These are phyloP conservation scores for Opisthograptis luteolata DNA, from an alignment of 2,888 invertebrate species.

Conservation along the genomic window DNA sequence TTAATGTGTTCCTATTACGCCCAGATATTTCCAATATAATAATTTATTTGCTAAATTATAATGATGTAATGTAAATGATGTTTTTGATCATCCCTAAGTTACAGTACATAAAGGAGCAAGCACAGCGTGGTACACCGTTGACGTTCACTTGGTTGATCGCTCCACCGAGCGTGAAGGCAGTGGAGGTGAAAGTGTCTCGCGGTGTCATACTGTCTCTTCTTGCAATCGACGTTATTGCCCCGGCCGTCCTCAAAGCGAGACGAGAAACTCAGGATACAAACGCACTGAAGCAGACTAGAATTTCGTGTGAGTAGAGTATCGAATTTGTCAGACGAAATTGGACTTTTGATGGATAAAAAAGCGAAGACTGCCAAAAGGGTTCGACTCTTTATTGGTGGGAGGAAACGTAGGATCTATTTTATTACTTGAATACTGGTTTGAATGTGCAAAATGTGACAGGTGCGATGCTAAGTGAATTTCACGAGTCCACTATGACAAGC, in stretches of 20 bases:
- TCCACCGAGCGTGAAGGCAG: constrained; percentile 34
- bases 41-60: too few relatives aligned
- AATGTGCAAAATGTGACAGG: too few relatives aligned
- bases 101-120: constrained; percentile 27
- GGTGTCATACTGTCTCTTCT: constrained; percentile 7
- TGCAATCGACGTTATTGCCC: constrained; percentile 7
- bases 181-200: constrained; percentile 40
- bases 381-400: not conserved
- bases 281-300: constrained; percentile 1
- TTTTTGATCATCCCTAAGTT: too few relatives aligned
- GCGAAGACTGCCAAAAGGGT: not conserved
- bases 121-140: not conserved
- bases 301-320: not conserved
- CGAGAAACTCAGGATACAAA: constrained; percentile 21
- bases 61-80: too few relatives aligned
- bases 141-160: constrained; percentile 20
- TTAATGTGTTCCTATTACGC: too few relatives aligned
- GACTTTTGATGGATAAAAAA: not conserved
- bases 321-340: constrained; percentile 3
- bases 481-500: too few relatives aligned
- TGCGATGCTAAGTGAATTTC: too few relatives aligned
- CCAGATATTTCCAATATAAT: too few relatives aligned
- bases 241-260: constrained; percentile 6
- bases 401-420: not conserved
- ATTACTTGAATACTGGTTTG: too few relatives aligned